Base-by-base conservation (phyloP, 2,113 vertebrate species). In the Alectura lathami region DNA sequence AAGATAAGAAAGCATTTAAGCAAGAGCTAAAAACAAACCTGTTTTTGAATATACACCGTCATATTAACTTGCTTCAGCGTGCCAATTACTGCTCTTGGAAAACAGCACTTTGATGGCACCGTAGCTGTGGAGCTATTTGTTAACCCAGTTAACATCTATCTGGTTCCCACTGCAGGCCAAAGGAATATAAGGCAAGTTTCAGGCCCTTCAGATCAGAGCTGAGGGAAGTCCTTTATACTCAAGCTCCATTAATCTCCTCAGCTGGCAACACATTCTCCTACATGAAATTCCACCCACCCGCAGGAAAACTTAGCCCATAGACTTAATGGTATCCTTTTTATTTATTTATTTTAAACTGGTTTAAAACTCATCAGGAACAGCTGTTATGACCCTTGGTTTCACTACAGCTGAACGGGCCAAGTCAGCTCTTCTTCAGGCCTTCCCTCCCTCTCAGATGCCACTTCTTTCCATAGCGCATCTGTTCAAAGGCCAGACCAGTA, bases 1-100 rank as follows among this genome's bases (percentile, higher is more conserved):
- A 92, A 94, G 79, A 83, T 83, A 92, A 83, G 83, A 91, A 70
- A 83, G 56, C 40, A 73, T 88, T 88, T 91, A 89, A 89, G 86
- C 62, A 89, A 83, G 76, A 87, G 89, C 74, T 75, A 16, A 88
- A 91, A 90, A 91, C 85, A 94, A 94, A 91, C 45, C 79, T 62
- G 83, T 73, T 94, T 88, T 83, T 80, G 27, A 91, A 62, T 70
- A 89, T 72, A 47, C 16, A 42, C 47, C 50, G 57, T 50, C 76
- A 7, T 12, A n/a, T 57, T 63, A 80, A 69, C 57, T 70, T 59
- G 51, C 51, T 92, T 50, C 30, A 50, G 62, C 5, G 11, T 80
- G 75, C 60, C 85, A 75, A 13, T 77, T 91, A 73, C 67, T 43
- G 56, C 72, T 82, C 66, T n/a, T 24, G 32, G 73, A 77, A 66